Conservation (phyloP, 2,888 invertebrate species). For the Eurytoma californica region DNA sequence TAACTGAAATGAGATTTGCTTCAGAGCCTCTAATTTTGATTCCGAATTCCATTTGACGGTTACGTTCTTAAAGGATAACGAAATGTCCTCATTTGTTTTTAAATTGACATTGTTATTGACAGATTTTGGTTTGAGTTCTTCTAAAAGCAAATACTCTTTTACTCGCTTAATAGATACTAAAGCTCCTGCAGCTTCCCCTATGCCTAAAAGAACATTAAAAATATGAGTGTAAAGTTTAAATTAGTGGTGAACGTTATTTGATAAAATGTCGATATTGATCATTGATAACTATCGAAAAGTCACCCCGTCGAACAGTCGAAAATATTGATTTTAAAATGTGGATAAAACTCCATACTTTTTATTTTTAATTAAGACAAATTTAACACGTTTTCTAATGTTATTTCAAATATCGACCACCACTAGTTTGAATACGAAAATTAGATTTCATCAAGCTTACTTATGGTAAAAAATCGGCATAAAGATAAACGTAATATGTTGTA, state of each 20-base stretch:
- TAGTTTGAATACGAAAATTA: background rate
- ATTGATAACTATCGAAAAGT: background rate
- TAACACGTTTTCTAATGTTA: background rate
- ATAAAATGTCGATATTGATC: too few relatives aligned
- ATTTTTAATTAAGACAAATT: too few relatives aligned
- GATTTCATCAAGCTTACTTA: slow-evolving; percentile 58
- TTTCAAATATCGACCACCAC: background rate
- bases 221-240: too few relatives aligned
- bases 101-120: slow-evolving; percentile 32
- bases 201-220: slow-evolving; percentile 74
- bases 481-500: slow-evolving; percentile 84
- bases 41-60: slow-evolving; percentile 82
- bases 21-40: slow-evolving; percentile 82
- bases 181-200: slow-evolving; percentile 80
- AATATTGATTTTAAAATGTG: background rate
- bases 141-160: slow-evolving; percentile 64
- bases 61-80: slow-evolving; percentile 78
- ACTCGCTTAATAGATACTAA: slow-evolving; percentile 79
- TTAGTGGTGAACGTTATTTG: too few relatives aligned
- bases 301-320: too few relatives aligned
- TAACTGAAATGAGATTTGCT: slow-evolving; percentile 81
- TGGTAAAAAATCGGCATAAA: slow-evolving; percentile 83
- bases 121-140: slow-evolving; percentile 65
- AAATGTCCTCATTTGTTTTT: slow-evolving; percentile 27
- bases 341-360: too few relatives aligned